Evolutionary conservation across 2,888 invertebrate genomes (phyloP).

Genomic region (Pelosia muscerda): DNA sequence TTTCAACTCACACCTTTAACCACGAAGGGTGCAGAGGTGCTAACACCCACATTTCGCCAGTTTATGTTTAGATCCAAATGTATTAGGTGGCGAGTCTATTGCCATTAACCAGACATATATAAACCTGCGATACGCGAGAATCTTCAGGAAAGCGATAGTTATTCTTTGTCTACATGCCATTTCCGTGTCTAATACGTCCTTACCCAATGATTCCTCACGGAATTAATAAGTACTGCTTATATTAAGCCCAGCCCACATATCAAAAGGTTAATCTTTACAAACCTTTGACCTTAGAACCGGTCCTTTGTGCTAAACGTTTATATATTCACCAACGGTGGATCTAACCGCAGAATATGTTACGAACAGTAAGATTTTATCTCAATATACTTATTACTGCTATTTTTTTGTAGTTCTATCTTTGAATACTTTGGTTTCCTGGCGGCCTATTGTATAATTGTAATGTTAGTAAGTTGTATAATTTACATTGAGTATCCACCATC

Average conservation of each 20-base stretch:
- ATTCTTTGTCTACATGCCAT: background rate
- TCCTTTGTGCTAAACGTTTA: constrained; percentile 15
- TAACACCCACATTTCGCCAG: too few relatives aligned
- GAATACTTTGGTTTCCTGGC: too few relatives aligned
- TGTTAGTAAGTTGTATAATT: too few relatives aligned
- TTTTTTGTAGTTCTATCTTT: background rate
- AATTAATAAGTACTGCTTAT: constrained; percentile 3
- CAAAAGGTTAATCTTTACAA: constrained; percentile 20
- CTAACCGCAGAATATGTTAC: constrained; percentile 10
- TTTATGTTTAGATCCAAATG: too few relatives aligned
- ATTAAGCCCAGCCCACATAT: constrained; percentile 14
- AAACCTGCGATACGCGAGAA: too few relatives aligned
- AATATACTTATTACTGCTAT: background rate
- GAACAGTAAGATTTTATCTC: constrained; percentile 1
- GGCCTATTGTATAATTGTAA: too few relatives aligned
- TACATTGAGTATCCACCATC: too few relatives aligned
- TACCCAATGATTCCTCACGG: constrained; percentile 4
- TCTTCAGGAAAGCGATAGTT: background rate
- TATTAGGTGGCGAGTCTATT: too few relatives aligned
- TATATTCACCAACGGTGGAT: constrained; percentile 9
- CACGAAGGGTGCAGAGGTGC: too few relatives aligned
- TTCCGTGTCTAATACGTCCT: background rate
- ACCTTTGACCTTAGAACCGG: constrained; percentile 32
- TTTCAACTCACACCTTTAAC: too few relatives aligned
- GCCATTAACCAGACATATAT: too few relatives aligned